Evolutionary conservation across 2,113 vertebrate genomes (phyloP).

Genomic region (Terrapene triunguis): DNA sequence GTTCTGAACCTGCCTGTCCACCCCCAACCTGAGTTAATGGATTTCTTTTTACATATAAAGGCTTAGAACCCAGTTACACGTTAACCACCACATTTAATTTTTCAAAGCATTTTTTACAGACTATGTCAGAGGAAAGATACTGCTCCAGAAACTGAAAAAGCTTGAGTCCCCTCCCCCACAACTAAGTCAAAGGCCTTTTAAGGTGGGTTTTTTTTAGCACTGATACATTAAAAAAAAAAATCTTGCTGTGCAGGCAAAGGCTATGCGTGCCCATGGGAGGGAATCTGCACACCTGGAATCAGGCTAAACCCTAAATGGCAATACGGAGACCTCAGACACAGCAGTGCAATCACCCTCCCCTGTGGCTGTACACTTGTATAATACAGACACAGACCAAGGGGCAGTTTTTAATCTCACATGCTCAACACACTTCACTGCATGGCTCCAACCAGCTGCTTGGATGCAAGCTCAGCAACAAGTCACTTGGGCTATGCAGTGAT

Average conservation of each 20-base stretch:
- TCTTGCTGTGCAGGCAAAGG: background rate
- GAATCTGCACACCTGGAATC: background rate
- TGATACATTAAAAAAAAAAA: background rate
- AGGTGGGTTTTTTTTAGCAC: background rate
- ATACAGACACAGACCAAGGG: background rate
- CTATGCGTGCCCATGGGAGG: background rate
- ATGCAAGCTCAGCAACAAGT: background rate
- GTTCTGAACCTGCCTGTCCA: background rate
- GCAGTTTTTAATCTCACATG: rapidly evolving
- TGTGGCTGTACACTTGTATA: background rate
- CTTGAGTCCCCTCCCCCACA: background rate
- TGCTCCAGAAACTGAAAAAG: background rate
- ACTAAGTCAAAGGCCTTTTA: background rate
- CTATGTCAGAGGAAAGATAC: background rate
- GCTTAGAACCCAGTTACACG: background rate
- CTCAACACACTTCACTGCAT: rapidly evolving
- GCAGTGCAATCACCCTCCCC: rapidly evolving
- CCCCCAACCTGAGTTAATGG: background rate
- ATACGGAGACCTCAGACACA: background rate
- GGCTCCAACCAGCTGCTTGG: background rate
- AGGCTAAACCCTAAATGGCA: background rate
- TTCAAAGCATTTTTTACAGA: background rate
- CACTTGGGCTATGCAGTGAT: background rate
- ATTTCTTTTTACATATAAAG: background rate
- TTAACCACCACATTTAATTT: background rate